Evolutionary conservation across 2,113 vertebrate species (phyloP).

Genomic region (Pelusios castaneus): DNA sequence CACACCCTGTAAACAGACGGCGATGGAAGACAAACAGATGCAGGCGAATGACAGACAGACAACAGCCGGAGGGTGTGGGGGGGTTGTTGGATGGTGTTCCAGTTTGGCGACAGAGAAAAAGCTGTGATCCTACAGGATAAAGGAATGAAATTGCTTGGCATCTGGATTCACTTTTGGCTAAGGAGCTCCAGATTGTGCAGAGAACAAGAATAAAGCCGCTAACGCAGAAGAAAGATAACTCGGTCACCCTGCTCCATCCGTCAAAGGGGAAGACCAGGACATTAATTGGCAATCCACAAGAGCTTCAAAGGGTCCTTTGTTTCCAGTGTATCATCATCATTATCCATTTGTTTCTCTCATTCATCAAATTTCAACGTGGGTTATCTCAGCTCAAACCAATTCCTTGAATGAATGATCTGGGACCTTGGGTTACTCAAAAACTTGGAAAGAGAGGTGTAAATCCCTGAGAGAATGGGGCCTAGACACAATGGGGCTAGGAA

Average conservation of each 20-base stretch:
- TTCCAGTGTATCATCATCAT: neutral
- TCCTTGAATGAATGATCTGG: neutral
- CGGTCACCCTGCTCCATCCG: neutral
- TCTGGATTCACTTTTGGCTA: neutral
- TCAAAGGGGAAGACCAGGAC: neutral
- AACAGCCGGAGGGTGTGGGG: neutral
- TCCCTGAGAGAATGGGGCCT: neutral
- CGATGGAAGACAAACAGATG: neutral
- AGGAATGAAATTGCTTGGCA: rapidly evolving
- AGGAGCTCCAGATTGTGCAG: neutral
- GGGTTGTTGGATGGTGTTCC: neutral
- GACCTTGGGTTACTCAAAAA: neutral
- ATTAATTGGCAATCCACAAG: neutral
- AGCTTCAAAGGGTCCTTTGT: constrained; percentile 53
- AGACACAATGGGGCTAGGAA: neutral
- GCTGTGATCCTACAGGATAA: rapidly evolving
- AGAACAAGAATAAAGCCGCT: neutral
- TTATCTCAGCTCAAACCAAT: neutral
- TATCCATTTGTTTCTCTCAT: neutral
- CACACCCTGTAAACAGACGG: neutral
- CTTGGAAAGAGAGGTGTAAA: neutral
- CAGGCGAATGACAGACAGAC: neutral
- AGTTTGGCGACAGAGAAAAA: neutral
- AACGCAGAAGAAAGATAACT: neutral
- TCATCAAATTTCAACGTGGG: neutral